Base-by-base conservation (phyloP, 2,797 vertebrate species). In the Eurystomus glaucurus region DNA sequence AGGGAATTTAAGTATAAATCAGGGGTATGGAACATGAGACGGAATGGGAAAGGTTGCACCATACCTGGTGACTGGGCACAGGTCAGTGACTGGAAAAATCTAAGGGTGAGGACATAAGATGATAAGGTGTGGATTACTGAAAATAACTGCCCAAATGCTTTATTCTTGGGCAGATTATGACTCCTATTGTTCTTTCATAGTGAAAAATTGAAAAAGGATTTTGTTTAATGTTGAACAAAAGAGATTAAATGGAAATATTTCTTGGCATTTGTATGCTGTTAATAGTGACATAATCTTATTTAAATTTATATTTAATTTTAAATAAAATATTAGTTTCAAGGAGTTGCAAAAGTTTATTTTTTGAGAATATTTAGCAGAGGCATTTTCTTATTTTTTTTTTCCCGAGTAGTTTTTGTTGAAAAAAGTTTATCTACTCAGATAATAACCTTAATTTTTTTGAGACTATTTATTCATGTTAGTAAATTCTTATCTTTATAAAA, bases 1-100 rank as follows among this genome's bases (percentile, higher is more conserved):
- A 14, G 17, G 33, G 58, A 20, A 17, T 14, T 69, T 52, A 39
- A 58, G 31, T 46, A n/a, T 58, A 13, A 10, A 0, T 3, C 29
- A 10, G 6, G 8, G 11, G 0, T 16, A 6, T 16, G 33, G 41
- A 52, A 55, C 29, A 23, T 1, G 1, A 14, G 70, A 14, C 22
- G 28, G 14, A 26, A 31, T 21, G 22, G 50, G 51, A 46, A 75
- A 83, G 7, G 33, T 60, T 41, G 29, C 6, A 20, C 21, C 3
- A 1, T 31, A 29, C 17, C 8, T 48, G 23, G 25, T 21, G 41
- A 68, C n/a, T 22, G 25, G 50, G 16, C 37, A 78, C 14, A 6
- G 23, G n/a, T 11, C 58, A 57, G 25, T 3, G 21, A 22, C 14
- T n/a, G 62, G 50, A 39, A 54, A 37, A 37, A 39, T 11, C 29